Percentiles rank a stretch among this genome's conserved stretches.
phyloP scores from a whole-genome alignment of 2,888 invertebrate genomes.

The Hylaea fasciaria region DNA sequence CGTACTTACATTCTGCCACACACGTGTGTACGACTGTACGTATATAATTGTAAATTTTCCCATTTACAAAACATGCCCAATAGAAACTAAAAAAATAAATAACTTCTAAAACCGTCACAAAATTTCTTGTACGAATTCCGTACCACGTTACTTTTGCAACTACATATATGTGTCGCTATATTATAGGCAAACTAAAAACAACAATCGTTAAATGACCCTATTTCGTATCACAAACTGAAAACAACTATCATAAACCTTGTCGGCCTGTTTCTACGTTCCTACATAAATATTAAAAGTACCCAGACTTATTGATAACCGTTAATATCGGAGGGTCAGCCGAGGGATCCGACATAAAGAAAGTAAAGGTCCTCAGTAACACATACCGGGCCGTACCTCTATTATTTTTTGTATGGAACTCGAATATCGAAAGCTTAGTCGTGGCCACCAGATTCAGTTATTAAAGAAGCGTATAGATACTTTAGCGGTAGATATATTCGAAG shows the following conservation, averaged over 20 bases:
- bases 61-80: too few relatives aligned
- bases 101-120: too few relatives aligned
- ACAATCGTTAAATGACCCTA: slow-evolving; percentile 20
- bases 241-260: slow-evolving; percentile 28
- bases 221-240: slow-evolving; percentile 24
- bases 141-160: neutral
- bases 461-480: slow-evolving; percentile 8
- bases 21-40: too few relatives aligned
- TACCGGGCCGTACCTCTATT: slow-evolving; percentile 31
- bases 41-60: too few relatives aligned
- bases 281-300: slow-evolving; percentile 38
- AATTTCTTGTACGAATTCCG: too few relatives aligned
- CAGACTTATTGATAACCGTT: slow-evolving; percentile 40
- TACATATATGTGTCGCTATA: neutral
- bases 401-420: slow-evolving; percentile 30
- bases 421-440: slow-evolving; percentile 25
- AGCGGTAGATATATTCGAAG: neutral
- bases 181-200: slow-evolving; percentile 20
- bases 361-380: slow-evolving; percentile 21
- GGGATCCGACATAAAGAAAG: slow-evolving; percentile 33
- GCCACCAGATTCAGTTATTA: slow-evolving; percentile 29
- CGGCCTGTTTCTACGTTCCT: slow-evolving; percentile 21
- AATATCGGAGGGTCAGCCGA: slow-evolving; percentile 39
- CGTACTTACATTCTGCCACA: too few relatives aligned
- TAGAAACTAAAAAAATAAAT: too few relatives aligned